phyloP scores from a whole-genome alignment of 2,797 vertebrate genomes.

The Halcyon badia region DNA sequence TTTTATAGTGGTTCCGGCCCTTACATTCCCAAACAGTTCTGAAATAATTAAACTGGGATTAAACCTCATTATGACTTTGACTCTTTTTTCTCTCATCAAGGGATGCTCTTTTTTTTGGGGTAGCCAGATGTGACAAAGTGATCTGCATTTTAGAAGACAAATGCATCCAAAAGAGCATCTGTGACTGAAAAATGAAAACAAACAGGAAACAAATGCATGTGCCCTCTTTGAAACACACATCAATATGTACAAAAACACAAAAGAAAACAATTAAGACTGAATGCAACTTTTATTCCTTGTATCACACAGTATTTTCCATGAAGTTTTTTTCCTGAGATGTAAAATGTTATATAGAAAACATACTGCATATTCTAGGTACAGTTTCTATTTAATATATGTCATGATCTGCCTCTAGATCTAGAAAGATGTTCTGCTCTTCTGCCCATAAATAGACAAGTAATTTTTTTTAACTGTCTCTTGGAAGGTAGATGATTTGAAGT shows the following conservation, averaged over 20 bases:
- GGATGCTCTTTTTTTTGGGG: neutral
- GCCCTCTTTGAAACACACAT: constrained; percentile 14
- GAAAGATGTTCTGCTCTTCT: constrained; percentile 32
- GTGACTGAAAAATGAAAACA: constrained; percentile 28
- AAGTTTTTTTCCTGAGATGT: constrained; percentile 18
- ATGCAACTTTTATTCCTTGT: constrained; percentile 8
- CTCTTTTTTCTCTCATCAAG: neutral
- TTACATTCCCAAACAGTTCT: neutral
- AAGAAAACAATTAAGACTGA: constrained; percentile 42
- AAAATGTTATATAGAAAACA: constrained; percentile 28
- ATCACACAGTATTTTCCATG: constrained; percentile 32
- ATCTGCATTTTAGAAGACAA: constrained; percentile 33
- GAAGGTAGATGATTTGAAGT: neutral
- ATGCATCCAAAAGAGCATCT: neutral
- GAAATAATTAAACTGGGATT: neutral
- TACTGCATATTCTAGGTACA: neutral
- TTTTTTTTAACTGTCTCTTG: constrained; percentile 35
- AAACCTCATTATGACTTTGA: neutral
- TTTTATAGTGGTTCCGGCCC: neutral
- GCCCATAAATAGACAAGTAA: neutral
- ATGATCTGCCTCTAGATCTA: constrained; percentile 25
- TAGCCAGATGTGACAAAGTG: neutral
- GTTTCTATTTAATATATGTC: constrained; percentile 42
- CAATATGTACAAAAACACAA: neutral
- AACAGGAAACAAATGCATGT: constrained; percentile 31